These are phyloP conservation scores for Brachionus rubens DNA, from an alignment of 1,140 invertebrate genomes.

Conservation along the genomic window DNA sequence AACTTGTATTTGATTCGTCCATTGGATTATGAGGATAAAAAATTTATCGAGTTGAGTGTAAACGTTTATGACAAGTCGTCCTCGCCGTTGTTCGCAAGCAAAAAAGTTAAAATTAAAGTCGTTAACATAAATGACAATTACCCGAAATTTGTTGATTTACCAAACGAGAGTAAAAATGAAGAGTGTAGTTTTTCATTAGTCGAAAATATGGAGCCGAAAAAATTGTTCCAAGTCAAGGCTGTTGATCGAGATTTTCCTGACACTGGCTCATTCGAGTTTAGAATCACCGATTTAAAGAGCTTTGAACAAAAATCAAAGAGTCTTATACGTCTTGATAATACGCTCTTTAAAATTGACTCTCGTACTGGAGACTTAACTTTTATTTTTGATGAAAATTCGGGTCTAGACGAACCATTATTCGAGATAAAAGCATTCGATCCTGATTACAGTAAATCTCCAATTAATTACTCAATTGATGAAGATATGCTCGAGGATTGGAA, in stretches of 20 bases:
- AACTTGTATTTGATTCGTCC: constrained; percentile 3
- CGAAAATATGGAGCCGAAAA: not conserved
- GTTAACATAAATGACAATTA: constrained; percentile 34
- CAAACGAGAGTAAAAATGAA: not conserved
- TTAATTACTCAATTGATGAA: constrained; percentile 27
- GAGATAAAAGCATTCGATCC: constrained; percentile 37
- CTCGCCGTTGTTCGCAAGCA: not conserved
- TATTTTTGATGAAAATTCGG: constrained; percentile 28
- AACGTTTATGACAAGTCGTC: not conserved
- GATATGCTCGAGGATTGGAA: constrained; percentile 13
- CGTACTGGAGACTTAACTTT: not conserved
- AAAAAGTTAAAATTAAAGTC: constrained; percentile 9
- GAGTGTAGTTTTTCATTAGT: not conserved
- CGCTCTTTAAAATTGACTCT: not conserved
- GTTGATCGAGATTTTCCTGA: not conserved
- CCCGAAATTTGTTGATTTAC: not conserved
- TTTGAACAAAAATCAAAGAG: not conserved
- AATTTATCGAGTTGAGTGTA: not conserved
- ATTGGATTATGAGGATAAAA: constrained; percentile 2
- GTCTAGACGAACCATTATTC: not conserved
- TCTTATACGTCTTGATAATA: not conserved
- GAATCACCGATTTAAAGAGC: not conserved
- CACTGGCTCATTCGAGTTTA: not conserved
- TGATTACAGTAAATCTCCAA: constrained; percentile 9
- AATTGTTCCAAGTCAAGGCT: not conserved